phyloP scores from a whole-genome alignment of 2,797 vertebrate genomes.

The Ciconia nigra region DNA sequence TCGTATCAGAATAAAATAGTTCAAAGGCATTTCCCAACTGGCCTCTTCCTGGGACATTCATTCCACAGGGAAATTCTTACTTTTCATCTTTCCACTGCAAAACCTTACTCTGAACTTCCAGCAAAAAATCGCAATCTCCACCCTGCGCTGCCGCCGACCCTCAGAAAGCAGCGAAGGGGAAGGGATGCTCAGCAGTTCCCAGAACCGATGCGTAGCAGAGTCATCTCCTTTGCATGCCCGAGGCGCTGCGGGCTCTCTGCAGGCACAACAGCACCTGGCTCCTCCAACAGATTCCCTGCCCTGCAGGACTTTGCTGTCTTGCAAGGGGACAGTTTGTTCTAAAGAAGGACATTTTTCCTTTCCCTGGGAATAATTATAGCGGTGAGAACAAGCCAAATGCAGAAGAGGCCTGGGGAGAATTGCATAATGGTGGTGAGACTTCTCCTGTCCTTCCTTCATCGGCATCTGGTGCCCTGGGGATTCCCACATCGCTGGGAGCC shows the following conservation, averaged over 20 bases:
- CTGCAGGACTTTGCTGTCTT: neutral
- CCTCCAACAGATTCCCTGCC: neutral
- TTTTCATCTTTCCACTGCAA: neutral
- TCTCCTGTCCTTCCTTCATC: neutral
- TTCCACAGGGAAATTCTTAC: neutral
- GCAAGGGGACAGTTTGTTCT: neutral
- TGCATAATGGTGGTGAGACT: neutral
- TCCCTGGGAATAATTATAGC: neutral
- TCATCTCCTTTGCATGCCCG: accelerated
- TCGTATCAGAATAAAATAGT: neutral
- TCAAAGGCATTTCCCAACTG: slow-evolving; percentile 2
- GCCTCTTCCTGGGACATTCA: accelerated
- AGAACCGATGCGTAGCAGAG: neutral
- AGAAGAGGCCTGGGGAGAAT: neutral
- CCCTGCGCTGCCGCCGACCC: neutral
- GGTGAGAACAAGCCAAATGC: neutral
- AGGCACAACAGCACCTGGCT: neutral
- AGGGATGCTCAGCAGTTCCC: neutral
- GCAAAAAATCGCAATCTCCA: accelerated
- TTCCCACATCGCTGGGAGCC: neutral
- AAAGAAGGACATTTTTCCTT: neutral
- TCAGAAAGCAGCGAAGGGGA: neutral
- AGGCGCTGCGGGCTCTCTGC: accelerated
- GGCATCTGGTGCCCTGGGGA: accelerated
- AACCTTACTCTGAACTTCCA: neutral